Evolutionary conservation across 2,888 invertebrate species (phyloP), one percentile per base, ranked within the genome.

Genomic region (Pristionchus fissidentatus): DNA sequence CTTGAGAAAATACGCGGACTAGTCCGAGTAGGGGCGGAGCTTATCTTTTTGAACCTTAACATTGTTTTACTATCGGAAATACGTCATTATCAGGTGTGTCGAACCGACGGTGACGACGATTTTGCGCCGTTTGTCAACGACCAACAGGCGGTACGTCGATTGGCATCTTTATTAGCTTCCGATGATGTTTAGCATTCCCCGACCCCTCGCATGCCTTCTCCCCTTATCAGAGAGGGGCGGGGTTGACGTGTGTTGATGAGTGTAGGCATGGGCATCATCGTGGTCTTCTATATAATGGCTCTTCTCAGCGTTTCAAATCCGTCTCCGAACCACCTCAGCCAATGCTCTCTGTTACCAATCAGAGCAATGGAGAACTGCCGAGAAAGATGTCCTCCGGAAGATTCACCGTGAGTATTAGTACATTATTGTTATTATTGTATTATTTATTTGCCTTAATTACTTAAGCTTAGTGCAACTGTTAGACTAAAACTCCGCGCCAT

Each of bases 291-390:
- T 52, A 77, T 46, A 77, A 77, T 35, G 38, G 49, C 49, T 49
- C 38, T 70, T 41, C 38, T 70, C 70, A 70, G 49, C 49, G 75
- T 3, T 5, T 22, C 49, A 79, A 79, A 79, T 79, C 79, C 10
- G 79, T 79, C 26, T 79, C 79, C 41, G 79, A 79, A 29, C 79
- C 79, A 7, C 79, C 79, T 55, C 75, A 77, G 49, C 75, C 75
- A 29, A 77, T 77, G 75, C 75, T 77, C 49, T 79, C 79, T 3
- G 57, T 77, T 49, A 41, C 32, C 46, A 49, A 49, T 32, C 55
- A 55, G 35, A 38, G n/a, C n/a, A n/a, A 55, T 57, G 79, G 77
- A 77, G 52, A 46, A 32, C 49, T 22, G 32, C 77, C 52, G 29
- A 32, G 46, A 32, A 79, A 79, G 57, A 38, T 57, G 19, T 43